Conservation (phyloP, 2,888 invertebrate genomes). For the Cetonia aurata region DNA sequence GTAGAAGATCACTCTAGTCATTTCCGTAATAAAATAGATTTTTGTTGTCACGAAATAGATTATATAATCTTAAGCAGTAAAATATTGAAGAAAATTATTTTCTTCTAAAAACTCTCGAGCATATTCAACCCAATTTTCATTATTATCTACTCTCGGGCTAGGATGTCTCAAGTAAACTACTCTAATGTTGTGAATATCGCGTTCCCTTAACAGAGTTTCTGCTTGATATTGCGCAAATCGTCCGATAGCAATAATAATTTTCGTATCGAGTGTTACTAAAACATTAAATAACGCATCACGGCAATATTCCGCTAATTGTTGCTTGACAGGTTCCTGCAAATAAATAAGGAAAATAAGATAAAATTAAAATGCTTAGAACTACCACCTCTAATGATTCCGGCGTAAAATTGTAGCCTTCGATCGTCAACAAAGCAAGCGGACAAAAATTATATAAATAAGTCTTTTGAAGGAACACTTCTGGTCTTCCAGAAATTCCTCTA, state of each 20-base stretch:
- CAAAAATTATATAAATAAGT: constrained; percentile 92
- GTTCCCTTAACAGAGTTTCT: constrained; percentile 69
- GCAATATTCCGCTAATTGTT: constrained; percentile 70
- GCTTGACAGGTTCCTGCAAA: constrained; percentile 71
- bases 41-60: no score
- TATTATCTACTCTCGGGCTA: constrained; percentile 84
- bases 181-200: constrained; percentile 64
- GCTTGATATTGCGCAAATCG: constrained; percentile 81
- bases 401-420: constrained; percentile 85
- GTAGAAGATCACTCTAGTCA: no score
- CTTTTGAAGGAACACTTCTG: constrained; percentile 82
- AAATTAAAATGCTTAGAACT: constrained; percentile 50
- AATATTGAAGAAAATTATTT: constrained; percentile 73
- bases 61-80: constrained; percentile 54
- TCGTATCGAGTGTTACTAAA: constrained; percentile 77
- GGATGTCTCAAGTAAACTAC: constrained; percentile 80
- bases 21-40: no score
- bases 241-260: constrained; percentile 84
- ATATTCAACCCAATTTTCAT: constrained; percentile 84
- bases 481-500: constrained; percentile 75
- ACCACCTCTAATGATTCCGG: constrained; percentile 88
- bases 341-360: not conserved
- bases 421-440: constrained; percentile 86
- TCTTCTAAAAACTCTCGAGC: constrained; percentile 73
- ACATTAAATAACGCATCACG: constrained; percentile 78